Evolutionary conservation across 2,888 invertebrate genomes (phyloP).

Genomic region (Craniophora ligustri): DNA sequence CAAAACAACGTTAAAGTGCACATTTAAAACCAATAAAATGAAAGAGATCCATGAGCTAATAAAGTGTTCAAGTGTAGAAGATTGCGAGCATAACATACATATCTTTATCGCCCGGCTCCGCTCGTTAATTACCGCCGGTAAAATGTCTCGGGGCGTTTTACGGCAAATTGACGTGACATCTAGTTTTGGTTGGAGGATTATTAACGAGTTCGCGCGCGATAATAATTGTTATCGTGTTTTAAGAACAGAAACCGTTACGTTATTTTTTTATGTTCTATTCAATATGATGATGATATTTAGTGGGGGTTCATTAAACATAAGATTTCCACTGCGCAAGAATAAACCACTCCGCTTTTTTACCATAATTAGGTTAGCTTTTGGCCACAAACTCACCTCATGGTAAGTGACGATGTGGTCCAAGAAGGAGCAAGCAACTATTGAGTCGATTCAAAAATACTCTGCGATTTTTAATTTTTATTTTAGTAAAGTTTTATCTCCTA

Average conservation of each 20-base stretch:
- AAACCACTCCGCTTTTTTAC: too few species aligned
- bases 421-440: too few species aligned
- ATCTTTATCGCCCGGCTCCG: slow-evolving; percentile 48
- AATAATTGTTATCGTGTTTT: neutral
- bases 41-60: slow-evolving; percentile 45
- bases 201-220: slow-evolving; percentile 5
- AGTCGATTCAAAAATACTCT: too few species aligned
- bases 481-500: too few species aligned
- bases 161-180: slow-evolving; percentile 34
- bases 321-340: too few species aligned
- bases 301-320: too few species aligned
- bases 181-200: slow-evolving; percentile 28
- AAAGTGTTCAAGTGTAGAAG: slow-evolving; percentile 48
- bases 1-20: slow-evolving; percentile 32
- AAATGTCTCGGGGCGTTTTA: slow-evolving; percentile 39
- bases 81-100: slow-evolving; percentile 51
- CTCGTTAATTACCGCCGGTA: slow-evolving; percentile 46
- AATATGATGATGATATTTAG: too few species aligned
- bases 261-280: too few species aligned
- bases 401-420: too few species aligned
- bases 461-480: too few species aligned
- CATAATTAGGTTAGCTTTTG: too few species aligned
- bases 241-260: neutral
- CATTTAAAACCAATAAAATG: slow-evolving; percentile 54
- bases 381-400: too few species aligned